These are phyloP conservation scores for Palloptera scutellata DNA, from an alignment of 2,888 invertebrate species.

Conservation along the genomic window DNA sequence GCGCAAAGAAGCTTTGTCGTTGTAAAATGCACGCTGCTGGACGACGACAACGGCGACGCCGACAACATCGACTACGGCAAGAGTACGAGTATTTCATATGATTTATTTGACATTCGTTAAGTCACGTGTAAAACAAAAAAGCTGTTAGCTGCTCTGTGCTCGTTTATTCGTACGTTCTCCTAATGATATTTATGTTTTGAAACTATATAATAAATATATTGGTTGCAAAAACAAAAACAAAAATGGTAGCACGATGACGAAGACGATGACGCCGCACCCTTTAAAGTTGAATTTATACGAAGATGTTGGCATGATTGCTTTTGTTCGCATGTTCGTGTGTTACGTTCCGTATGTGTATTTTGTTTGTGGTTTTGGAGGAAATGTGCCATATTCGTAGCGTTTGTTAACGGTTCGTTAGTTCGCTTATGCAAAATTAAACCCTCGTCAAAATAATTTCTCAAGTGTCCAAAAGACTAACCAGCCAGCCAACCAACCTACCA, in stretches of 20 bases:
- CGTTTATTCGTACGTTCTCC: slow-evolving; percentile 14
- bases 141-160: slow-evolving; percentile 14
- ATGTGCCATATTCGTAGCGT: slow-evolving; percentile 14
- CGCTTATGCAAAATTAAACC: slow-evolving; percentile 32
- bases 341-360: background rate
- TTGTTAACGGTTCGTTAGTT: slow-evolving; percentile 23
- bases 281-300: no score
- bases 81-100: slow-evolving; percentile 39
- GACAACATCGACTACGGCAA: slow-evolving; percentile 1
- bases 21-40: background rate
- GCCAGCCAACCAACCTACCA: no score
- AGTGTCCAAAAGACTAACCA: no score
- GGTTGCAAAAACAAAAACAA: no score
- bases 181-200: slow-evolving; percentile 45
- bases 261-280: no score
- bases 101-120: slow-evolving; percentile 56
- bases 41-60: no score
- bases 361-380: slow-evolving; percentile 11
- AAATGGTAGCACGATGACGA: no score
- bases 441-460: slow-evolving; percentile 43
- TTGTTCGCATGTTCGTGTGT: no score
- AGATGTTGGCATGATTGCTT: no score
- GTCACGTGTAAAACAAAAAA: slow-evolving; percentile 54
- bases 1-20: slow-evolving; percentile 7
- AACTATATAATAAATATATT: no score